Base-by-base conservation (phyloP, 2,113 vertebrate genomes). In the Pomatorhinus ruficollis region DNA sequence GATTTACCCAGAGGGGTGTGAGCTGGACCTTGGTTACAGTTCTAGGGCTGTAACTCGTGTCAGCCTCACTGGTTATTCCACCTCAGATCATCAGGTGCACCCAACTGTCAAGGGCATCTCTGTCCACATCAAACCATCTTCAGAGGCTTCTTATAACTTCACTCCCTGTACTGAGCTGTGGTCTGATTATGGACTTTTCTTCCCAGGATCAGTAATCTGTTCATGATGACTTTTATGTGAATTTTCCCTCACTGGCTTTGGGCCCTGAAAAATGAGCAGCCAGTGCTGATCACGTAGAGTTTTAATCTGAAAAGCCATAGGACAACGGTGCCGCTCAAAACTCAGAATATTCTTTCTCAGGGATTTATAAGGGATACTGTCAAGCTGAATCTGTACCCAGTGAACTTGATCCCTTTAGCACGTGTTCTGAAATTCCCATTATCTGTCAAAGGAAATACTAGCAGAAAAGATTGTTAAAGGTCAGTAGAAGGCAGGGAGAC, bases 11-110 rank as follows among this genome's bases (percentile, higher is more conserved):
- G 28, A 78, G 59, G n/a, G 28, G 21, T 42, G 0, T 28, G 84
- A 85, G 66, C 47, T 54, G 54, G 23, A 7, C 40, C 23, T 60
- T 12, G 8, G 35, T 12, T 60, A 60, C 57, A 37, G 85, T 85
- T 91, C 42, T 30, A 40, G 65, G 90, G 42, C 69, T 90, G n/a
- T 5, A 63, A 6, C 35, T 31, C 19, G 0, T 27, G 30, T 45
- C 77, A 84, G 74, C 83, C 54, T 87, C 77, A 24, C 64, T 74
- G 74, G 16, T 59, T 89, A 47, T 94, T 96, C 84, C 70, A 83
- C 50, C 61, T 54, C 87, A 57, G 5, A 72, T 20, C 81, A 22
- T 25, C 50, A 69, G 71, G 76, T 57, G 86, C 60, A 81, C 22
- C 1, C 2, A 64, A 0, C 69, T 92, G 88, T 52, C 89, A 91